These are phyloP conservation scores for Odontomachus brunneus DNA, from an alignment of 1,140 invertebrate genomes.

Conservation along the genomic window DNA sequence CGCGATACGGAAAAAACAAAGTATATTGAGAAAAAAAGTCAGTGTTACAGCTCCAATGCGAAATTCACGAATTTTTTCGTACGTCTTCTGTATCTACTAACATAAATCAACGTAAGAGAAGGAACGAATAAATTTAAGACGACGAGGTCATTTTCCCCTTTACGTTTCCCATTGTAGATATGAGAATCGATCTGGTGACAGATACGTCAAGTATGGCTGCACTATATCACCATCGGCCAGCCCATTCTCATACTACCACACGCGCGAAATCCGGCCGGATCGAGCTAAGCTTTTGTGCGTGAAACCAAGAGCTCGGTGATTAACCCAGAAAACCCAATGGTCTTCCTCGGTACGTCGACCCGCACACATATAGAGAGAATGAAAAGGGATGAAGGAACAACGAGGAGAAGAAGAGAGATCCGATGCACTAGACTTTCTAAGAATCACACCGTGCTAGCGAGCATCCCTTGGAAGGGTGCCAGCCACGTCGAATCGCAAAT, in stretches of 20 bases:
- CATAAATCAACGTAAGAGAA: neutral
- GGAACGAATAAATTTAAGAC: neutral
- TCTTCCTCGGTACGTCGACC: slow-evolving; percentile 72
- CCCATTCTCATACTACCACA: neutral
- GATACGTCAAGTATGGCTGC: neutral
- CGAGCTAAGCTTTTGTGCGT: slow-evolving; percentile 10
- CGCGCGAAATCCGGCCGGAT: slow-evolving; percentile 8
- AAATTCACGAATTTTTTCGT: neutral
- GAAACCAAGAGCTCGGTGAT: slow-evolving; percentile 65
- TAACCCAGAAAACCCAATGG: slow-evolving; percentile 76
- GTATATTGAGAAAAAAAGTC: neutral
- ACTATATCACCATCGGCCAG: neutral
- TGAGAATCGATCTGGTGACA: neutral
- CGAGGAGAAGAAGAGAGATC: slow-evolving; percentile 22
- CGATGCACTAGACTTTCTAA: slow-evolving; percentile 66
- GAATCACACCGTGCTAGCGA: slow-evolving; percentile 72
- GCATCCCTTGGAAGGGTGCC: slow-evolving; percentile 74
- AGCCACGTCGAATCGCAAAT: slow-evolving; percentile 72
- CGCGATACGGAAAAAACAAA: neutral
- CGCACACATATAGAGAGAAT: slow-evolving; percentile 44
- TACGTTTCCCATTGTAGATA: neutral
- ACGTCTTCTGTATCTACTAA: neutral
- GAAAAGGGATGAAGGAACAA: slow-evolving; percentile 40
- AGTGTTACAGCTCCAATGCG: neutral
- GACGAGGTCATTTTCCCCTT: neutral